Evolutionary conservation across 2,113 vertebrate species (phyloP).

Genomic region (Murina feae): DNA sequence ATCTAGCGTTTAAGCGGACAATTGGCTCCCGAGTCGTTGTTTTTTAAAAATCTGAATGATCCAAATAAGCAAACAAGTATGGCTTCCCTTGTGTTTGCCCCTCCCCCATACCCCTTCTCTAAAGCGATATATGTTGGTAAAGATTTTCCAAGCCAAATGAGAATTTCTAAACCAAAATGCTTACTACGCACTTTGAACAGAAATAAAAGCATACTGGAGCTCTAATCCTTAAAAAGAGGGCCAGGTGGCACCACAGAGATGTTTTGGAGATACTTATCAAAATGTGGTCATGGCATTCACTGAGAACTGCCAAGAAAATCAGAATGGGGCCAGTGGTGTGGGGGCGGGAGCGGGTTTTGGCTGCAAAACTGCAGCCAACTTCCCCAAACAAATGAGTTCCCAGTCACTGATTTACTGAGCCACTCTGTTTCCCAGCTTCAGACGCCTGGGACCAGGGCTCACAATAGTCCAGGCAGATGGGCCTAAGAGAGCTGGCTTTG

Average conservation of each 20-base stretch:
- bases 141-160: not conserved
- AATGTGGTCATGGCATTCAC: not conserved
- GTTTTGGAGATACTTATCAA: not conserved
- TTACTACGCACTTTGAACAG: not conserved
- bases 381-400: not conserved
- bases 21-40: not conserved
- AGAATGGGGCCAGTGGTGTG: not conserved
- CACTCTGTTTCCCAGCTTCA: not conserved
- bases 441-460: not conserved
- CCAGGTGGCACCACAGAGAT: not conserved
- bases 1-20: not conserved
- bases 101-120: not conserved
- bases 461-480: not conserved
- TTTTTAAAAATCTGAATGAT: not conserved
- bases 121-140: not conserved
- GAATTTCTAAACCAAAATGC: not conserved
- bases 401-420: not conserved
- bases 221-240: not conserved
- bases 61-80: not conserved
- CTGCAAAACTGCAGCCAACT: not conserved
- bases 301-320: slow-evolving; percentile 1
- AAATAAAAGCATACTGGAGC: not conserved
- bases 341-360: accelerated
- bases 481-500: not conserved
- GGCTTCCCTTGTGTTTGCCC: not conserved